phyloP scores from a whole-genome alignment of 37 sponge, comb jelly and placozoan genomes.

The Geodia barretti region DNA sequence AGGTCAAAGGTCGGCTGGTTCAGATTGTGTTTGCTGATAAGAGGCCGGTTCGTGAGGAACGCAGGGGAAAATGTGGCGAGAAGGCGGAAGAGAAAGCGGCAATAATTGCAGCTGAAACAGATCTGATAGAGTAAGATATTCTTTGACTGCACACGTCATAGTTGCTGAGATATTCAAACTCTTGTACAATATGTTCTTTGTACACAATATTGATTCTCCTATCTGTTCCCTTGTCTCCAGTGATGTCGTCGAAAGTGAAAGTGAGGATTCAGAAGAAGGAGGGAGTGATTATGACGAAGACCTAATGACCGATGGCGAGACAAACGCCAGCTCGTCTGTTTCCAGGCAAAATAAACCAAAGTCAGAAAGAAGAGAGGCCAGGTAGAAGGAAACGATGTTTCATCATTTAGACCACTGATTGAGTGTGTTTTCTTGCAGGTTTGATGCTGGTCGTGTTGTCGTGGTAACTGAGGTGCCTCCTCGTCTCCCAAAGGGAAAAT shows the following conservation, averaged over 20 bases:
- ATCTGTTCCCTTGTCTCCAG: no score
- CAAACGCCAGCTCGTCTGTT: background rate
- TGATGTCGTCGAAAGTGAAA: slow-evolving; percentile 1
- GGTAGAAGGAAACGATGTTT: no score
- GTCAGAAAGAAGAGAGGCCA: slow-evolving; percentile 17
- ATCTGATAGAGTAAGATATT: no score
- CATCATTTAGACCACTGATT: background rate
- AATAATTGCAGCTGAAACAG: no score
- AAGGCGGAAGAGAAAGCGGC: background rate
- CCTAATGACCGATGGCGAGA: slow-evolving; percentile 18
- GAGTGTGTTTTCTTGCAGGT: background rate
- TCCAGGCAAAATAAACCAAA: slow-evolving; percentile 8
- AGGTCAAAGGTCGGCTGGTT: slow-evolving; percentile 52
- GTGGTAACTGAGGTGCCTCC: slow-evolving; percentile 43
- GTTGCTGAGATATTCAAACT: no score
- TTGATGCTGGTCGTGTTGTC: slow-evolving; percentile 35
- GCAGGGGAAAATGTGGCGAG: background rate
- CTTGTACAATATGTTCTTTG: no score
- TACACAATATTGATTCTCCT: no score
- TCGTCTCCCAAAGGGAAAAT: slow-evolving; percentile 28
- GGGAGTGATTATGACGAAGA: slow-evolving; percentile 50
- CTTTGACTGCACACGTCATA: no score
- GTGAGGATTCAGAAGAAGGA: slow-evolving; percentile 22
- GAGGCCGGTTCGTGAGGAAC: background rate
- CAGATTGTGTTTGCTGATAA: slow-evolving; percentile 24